A percentile compares a stretch with the other conserved stretches of the same genome.
Evolutionary conservation across 2,113 vertebrate genomes (phyloP).

Genomic region (Scomber scombrus): DNA sequence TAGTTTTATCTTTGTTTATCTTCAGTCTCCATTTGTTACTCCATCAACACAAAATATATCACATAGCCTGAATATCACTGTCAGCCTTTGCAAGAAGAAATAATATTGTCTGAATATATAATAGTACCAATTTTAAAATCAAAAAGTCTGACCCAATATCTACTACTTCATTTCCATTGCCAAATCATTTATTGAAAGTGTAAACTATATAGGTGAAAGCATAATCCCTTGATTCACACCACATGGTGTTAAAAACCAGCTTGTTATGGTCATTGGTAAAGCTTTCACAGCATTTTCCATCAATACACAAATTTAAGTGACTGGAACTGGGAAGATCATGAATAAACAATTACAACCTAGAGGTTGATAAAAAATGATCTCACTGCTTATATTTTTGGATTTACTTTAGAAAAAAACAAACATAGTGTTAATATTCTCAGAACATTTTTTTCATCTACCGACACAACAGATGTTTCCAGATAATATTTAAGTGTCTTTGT

Average conservation of each 20-base stretch:
- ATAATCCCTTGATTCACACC: too few relatives aligned
- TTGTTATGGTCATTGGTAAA: neutral
- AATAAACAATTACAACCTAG: conserved; percentile 2
- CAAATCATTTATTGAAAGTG: neutral
- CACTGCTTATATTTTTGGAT: neutral
- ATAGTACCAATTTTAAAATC: too few relatives aligned
- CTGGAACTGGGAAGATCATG: too few relatives aligned
- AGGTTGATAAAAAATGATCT: neutral
- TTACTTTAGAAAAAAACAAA: neutral
- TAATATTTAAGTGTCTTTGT: neutral
- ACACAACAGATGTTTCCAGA: neutral
- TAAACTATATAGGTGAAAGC: too few relatives aligned
- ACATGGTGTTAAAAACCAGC: too few relatives aligned
- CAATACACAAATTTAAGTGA: neutral
- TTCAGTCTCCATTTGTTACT: neutral
- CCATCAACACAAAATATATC: neutral
- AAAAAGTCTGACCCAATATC: neutral
- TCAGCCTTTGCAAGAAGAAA: neutral
- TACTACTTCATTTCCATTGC: neutral
- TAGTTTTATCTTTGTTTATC: neutral
- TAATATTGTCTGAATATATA: neutral
- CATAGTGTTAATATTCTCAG: too few relatives aligned
- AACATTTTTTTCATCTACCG: neutral
- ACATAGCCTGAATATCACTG: neutral
- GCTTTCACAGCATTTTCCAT: neutral